Evolutionary conservation across 1,140 invertebrate species (phyloP), one percentile per base, ranked within the genome.

Genomic region (Dufourea novaeangliae): DNA sequence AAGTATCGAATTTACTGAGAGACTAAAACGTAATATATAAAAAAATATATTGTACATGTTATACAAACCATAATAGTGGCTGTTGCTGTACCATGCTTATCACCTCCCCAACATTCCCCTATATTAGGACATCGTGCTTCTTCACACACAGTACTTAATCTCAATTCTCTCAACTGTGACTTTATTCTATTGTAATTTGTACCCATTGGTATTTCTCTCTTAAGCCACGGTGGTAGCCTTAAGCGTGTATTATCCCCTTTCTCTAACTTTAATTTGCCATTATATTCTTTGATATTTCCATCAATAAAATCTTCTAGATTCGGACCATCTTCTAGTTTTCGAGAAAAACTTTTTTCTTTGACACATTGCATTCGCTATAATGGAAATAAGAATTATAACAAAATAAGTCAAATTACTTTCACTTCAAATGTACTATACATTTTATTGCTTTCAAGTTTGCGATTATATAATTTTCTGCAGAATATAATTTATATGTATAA

Each of bases 111-210:
- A 93, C 99, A 99, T 93, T 99, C 98, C 27, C 98, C 98, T 85
- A 99, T 99, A 92, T 99, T 99, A 1, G 99, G 99, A 94, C 99
- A 99, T 80, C 97, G 94, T 0, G 99, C 99, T 93, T 99, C 99
- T 91, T 99, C 98, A 92, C 99, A 99, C 1, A 99, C 99, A 3
- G 99, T 99, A 86, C 98, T 97, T 12, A 99, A 93, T 85, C 98
- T 99, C 17, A 99, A 93, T 20, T 96, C 94, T 70, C 97, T 93
- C 14, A 99, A 92, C 88, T 98, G 96, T 63, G 96, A 94, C 88
- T 99, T 99, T 20, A 99, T 92, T 87, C 95, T 95, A 81, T 93
- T 95, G 89, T 96, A 98, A 92, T 97, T 98, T 87, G 96, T 94
- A 41, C 96, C 98, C 85, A 96, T 95, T 14, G 98, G 98, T 90